These are phyloP conservation scores for Trachythela sp. DNA, from an alignment of 64 coral and sea anemone species.

Conservation along the genomic window DNA sequence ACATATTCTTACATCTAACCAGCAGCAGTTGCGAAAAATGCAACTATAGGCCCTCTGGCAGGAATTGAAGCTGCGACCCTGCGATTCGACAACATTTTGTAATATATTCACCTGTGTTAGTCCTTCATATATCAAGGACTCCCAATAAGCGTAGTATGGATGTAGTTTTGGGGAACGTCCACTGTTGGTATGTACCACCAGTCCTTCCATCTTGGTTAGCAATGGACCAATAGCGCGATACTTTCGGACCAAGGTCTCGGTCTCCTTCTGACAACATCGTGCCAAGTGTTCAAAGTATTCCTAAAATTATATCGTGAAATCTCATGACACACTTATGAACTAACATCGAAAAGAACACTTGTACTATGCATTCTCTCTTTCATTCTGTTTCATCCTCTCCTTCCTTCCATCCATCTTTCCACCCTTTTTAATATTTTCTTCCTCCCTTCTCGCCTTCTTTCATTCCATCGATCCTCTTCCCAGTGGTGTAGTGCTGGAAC, in stretches of 20 bases:
- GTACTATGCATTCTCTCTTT: too few species aligned
- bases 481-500: too few species aligned
- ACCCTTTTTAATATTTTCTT: too few species aligned
- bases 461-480: too few species aligned
- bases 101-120: constrained; percentile 61
- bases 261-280: constrained; percentile 55
- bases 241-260: constrained; percentile 76
- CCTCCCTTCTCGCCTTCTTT: too few species aligned
- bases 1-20: too few species aligned
- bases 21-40: not conserved
- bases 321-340: too few species aligned
- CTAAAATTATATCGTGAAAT: constrained; percentile 42
- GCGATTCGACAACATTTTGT: too few species aligned
- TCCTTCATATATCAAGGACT: constrained; percentile 76
- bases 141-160: constrained; percentile 91
- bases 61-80: too few species aligned
- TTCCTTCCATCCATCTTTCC: too few species aligned
- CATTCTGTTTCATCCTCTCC: too few species aligned
- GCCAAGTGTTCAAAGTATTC: constrained; percentile 94
- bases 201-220: constrained; percentile 98
- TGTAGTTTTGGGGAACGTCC: constrained; percentile 84
- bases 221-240: constrained; percentile 92
- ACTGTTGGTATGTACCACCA: constrained; percentile 91
- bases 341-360: too few species aligned
- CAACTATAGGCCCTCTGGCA: not conserved